Evolutionary conservation across 1,140 invertebrate genomes (phyloP).

Genomic region (Dreissena rostriformis): DNA sequence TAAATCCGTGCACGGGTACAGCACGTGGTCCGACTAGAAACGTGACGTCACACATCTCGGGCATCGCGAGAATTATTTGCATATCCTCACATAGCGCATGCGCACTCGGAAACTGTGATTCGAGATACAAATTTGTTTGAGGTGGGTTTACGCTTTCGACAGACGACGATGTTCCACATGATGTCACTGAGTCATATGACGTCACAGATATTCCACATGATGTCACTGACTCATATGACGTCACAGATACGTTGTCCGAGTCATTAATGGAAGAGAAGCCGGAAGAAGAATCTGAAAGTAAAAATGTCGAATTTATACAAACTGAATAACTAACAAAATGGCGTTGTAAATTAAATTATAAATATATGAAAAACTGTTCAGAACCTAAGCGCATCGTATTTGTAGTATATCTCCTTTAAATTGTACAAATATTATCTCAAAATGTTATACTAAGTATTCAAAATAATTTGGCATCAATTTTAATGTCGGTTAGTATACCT

Average conservation of each 20-base stretch:
- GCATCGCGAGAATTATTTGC: constrained; percentile 86
- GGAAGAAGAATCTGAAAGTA: constrained; percentile 27
- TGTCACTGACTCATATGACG: neutral
- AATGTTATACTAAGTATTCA: too few relatives aligned
- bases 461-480: too few relatives aligned
- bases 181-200: neutral
- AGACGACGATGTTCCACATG: neutral
- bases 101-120: constrained; percentile 23
- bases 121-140: neutral
- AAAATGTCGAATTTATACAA: neutral
- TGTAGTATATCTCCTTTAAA: too few relatives aligned
- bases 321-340: too few relatives aligned
- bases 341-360: too few relatives aligned
- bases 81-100: constrained; percentile 61
- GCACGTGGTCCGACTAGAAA: constrained; percentile 96
- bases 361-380: too few relatives aligned
- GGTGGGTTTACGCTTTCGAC: neutral
- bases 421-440: too few relatives aligned
- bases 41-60: constrained; percentile 97
- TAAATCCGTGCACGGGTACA: constrained; percentile 96
- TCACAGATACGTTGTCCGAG: constrained; percentile 19
- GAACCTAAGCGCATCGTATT: too few relatives aligned
- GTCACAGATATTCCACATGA: neutral
- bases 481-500: too few relatives aligned
- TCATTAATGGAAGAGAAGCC: constrained; percentile 13